phyloP scores from a whole-genome alignment of 2,888 invertebrate species.

The Lasioglossum zephyrum region DNA sequence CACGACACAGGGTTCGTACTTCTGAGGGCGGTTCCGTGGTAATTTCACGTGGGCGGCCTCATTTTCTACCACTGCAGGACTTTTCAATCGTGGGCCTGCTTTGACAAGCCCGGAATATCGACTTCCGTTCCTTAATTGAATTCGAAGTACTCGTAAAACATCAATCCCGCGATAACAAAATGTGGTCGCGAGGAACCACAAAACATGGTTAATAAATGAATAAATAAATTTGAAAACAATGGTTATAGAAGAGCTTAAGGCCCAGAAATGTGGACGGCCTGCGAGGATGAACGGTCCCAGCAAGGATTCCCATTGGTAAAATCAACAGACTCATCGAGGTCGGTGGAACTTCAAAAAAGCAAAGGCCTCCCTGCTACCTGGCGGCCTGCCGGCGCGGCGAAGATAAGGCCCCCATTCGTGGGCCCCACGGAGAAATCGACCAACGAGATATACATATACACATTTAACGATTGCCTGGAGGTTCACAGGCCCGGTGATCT shows the following conservation, averaged over 20 bases:
- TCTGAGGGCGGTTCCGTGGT: conserved; percentile 70
- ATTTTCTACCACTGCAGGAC: conserved; percentile 75
- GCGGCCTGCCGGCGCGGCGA: conserved; percentile 58
- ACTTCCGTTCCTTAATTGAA: conserved; percentile 17
- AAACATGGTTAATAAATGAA: too few relatives aligned
- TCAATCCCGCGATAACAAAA: not conserved
- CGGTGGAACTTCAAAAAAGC: conserved; percentile 47
- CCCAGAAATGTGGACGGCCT: not conserved
- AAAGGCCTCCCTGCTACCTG: conserved; percentile 64
- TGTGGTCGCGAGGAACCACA: not conserved
- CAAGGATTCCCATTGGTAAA: conserved; percentile 21
- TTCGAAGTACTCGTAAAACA: not conserved
- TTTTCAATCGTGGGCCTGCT: conserved; percentile 68
- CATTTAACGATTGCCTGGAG: conserved; percentile 60
- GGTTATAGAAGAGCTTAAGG: not conserved
- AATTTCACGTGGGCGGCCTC: conserved; percentile 79
- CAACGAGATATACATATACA: conserved; percentile 51
- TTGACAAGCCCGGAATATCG: conserved; percentile 62
- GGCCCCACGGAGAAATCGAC: conserved; percentile 47
- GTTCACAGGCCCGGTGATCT: conserved; percentile 60
- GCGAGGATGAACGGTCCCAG: not conserved
- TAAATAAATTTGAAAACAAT: not conserved
- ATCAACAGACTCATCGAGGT: conserved; percentile 38
- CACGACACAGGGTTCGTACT: conserved; percentile 55
- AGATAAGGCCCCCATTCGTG: conserved; percentile 52